phyloP scores from a whole-genome alignment of 1,140 invertebrate genomes.

The Hyles vespertilio region DNA sequence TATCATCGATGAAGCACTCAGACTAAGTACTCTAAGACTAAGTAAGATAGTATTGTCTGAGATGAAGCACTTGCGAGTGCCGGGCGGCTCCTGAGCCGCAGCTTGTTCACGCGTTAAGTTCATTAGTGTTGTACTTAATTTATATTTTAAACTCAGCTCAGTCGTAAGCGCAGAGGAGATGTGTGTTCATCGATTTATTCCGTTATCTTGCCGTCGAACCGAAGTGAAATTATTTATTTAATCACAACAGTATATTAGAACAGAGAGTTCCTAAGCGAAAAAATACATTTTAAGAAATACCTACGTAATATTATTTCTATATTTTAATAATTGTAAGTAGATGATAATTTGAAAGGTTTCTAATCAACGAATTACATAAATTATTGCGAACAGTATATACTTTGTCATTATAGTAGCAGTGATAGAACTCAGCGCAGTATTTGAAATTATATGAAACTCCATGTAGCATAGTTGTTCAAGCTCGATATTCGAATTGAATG shows the following conservation, averaged over 20 bases:
- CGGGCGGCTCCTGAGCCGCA: too few relatives aligned
- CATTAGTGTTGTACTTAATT: constrained; percentile 26
- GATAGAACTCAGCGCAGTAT: constrained; percentile 16
- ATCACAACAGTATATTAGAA: constrained; percentile 52
- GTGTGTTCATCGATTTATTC: not conserved
- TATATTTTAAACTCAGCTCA: constrained; percentile 1
- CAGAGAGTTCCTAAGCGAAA: constrained; percentile 67
- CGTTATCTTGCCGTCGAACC: not conserved
- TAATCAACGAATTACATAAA: constrained; percentile 70
- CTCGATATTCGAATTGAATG: too few relatives aligned
- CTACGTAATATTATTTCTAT: constrained; percentile 52
- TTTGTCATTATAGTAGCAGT: constrained; percentile 16
- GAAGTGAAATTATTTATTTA: constrained; percentile 6
- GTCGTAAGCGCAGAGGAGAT: not conserved
- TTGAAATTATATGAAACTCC: constrained; percentile 1
- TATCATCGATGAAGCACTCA: too few relatives aligned
- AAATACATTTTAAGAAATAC: constrained; percentile 58
- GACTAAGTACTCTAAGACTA: too few relatives aligned
- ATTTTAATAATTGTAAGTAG: constrained; percentile 64
- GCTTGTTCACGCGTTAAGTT: constrained; percentile 1
- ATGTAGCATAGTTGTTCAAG: not conserved
- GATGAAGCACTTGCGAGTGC: too few relatives aligned
- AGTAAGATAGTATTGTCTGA: too few relatives aligned
- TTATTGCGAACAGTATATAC: constrained; percentile 36
- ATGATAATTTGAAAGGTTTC: constrained; percentile 67